Percentiles rank a stretch among this genome's conserved stretches.
Conservation (phyloP, 2,888 invertebrate genomes). For the Cephus rjabovi region DNA sequence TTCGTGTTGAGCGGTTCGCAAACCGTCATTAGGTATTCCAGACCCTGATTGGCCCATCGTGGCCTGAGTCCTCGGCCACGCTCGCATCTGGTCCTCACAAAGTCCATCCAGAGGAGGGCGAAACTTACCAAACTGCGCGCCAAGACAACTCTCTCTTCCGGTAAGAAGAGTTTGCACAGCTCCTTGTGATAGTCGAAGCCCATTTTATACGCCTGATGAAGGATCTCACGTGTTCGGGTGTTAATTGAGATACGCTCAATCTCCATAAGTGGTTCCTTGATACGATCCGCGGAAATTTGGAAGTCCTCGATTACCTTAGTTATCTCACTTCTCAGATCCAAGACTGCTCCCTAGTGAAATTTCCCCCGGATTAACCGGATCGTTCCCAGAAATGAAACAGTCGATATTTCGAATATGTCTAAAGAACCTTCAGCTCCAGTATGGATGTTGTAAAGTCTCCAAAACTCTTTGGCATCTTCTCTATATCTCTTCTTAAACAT, state of each 20-base stretch:
- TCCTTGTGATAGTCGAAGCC: constrained; percentile 90
- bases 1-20: constrained; percentile 87
- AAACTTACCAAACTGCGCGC: constrained; percentile 76
- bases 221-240: constrained; percentile 78
- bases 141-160: constrained; percentile 66
- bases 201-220: constrained; percentile 90
- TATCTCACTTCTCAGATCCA: constrained; percentile 71
- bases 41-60: constrained; percentile 89
- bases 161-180: constrained; percentile 73
- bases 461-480: constrained; percentile 69
- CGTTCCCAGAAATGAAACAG: background rate
- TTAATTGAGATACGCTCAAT: constrained; percentile 72
- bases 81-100: constrained; percentile 87
- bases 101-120: constrained; percentile 89
- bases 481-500: constrained; percentile 77
- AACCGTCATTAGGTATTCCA: constrained; percentile 87
- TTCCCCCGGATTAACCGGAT: background rate
- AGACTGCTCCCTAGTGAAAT: constrained; percentile 68
- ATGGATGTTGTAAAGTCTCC: constrained; percentile 75
- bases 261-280: constrained; percentile 70
- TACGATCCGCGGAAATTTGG: constrained; percentile 69
- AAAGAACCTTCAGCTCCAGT: constrained; percentile 67
- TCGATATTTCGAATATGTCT: background rate
- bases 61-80: constrained; percentile 83
- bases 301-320: constrained; percentile 71